Conservation (phyloP, 2,797 vertebrate genomes). For the Chelon labrosus region DNA sequence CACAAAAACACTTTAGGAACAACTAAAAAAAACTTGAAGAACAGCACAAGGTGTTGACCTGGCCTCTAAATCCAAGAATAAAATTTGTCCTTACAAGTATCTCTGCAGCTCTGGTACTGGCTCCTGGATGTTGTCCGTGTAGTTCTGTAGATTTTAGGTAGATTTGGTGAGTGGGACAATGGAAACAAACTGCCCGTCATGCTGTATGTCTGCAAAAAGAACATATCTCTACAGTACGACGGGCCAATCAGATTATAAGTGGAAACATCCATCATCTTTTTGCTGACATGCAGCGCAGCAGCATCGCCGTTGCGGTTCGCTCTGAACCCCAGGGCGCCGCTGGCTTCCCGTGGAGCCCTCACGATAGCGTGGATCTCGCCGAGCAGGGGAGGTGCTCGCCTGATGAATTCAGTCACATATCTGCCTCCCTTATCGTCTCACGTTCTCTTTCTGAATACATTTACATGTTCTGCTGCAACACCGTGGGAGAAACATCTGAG, state of each 20-base stretch:
- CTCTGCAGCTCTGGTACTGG: no score
- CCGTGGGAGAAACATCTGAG: no score
- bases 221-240: neutral
- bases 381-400: neutral
- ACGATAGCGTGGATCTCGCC: neutral
- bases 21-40: no score
- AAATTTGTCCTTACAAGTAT: no score
- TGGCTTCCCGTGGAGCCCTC: neutral
- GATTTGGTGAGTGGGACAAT: neutral
- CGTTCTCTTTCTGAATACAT: no score
- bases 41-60: no score
- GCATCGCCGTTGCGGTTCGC: neutral
- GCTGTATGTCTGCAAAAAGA: neutral
- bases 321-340: neutral
- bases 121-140: no score
- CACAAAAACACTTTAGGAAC: no score
- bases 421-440: no score
- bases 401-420: neutral
- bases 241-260: neutral
- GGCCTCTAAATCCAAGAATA: no score
- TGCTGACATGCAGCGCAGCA: neutral
- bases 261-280: neutral
- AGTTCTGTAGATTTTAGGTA: neutral
- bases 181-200: constrained; percentile 11
- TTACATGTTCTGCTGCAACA: no score